These are phyloP conservation scores for Pygmarrhopalites habei DNA, from an alignment of 1,140 invertebrate genomes.

Conservation along the genomic window DNA sequence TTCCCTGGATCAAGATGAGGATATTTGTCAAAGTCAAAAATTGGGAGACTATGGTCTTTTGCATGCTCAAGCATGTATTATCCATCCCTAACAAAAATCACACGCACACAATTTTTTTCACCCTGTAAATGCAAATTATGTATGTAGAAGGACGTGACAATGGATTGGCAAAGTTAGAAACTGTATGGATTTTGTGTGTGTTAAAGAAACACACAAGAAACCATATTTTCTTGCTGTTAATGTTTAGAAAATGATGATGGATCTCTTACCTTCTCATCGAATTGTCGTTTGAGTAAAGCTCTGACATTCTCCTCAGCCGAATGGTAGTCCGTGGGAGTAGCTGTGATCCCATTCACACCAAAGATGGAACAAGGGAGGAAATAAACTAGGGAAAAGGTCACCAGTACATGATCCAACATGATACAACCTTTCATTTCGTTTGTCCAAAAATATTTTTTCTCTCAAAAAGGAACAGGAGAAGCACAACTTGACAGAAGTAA, in stretches of 20 bases:
- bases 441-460: not conserved
- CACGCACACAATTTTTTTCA: too few species aligned
- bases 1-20: too few species aligned
- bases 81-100: too few species aligned
- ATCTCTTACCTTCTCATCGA: conserved; percentile 34
- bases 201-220: not conserved
- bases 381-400: not conserved
- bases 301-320: conserved; percentile 34
- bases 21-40: too few species aligned
- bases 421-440: not conserved
- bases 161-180: not conserved
- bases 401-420: not conserved
- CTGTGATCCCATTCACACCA: not conserved
- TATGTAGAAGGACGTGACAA: not conserved
- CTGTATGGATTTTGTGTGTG: not conserved
- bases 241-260: not conserved
- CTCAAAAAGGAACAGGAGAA: not conserved
- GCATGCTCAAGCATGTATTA: not conserved
- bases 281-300: conserved; percentile 36
- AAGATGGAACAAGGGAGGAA: not conserved
- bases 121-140: too few species aligned
- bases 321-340: conserved; percentile 16
- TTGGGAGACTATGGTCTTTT: too few species aligned
- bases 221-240: not conserved
- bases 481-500: too few species aligned